Percentiles rank a stretch among this genome's conserved stretches.
Evolutionary conservation across 2,113 vertebrate genomes (phyloP).

Genomic region (Tangachromis dhanisi): DNA sequence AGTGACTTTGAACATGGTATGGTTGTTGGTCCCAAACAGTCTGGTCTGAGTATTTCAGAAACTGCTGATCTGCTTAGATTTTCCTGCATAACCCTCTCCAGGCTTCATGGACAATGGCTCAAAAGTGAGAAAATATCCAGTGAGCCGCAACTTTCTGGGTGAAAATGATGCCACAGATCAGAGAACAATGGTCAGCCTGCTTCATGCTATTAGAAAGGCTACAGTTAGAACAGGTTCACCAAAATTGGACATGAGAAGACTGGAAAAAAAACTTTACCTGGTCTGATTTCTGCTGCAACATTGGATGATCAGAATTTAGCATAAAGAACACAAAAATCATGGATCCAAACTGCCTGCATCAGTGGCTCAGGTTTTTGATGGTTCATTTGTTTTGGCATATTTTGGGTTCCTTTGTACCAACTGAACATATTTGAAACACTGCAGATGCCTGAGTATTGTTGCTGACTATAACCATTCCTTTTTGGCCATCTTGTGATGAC

Average conservation of each 20-base stretch:
- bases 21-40: background rate
- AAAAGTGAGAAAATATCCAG: background rate
- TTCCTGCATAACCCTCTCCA: background rate
- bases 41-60: background rate
- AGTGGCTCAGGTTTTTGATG: background rate
- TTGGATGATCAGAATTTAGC: background rate
- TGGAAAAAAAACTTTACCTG: background rate
- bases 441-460: background rate
- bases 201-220: background rate
- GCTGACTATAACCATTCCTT: rapidly evolving
- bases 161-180: background rate
- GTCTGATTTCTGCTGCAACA: background rate
- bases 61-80: background rate
- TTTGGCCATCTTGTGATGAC: background rate
- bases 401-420: background rate
- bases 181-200: background rate
- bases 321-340: background rate
- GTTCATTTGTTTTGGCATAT: background rate
- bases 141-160: rapidly evolving
- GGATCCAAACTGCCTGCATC: background rate
- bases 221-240: background rate
- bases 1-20: background rate
- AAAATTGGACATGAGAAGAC: background rate
- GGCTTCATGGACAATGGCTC: background rate
- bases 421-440: background rate